Conservation (phyloP, 2,113 vertebrate genomes). For the Pseudolaguvia tuberculata region DNA sequence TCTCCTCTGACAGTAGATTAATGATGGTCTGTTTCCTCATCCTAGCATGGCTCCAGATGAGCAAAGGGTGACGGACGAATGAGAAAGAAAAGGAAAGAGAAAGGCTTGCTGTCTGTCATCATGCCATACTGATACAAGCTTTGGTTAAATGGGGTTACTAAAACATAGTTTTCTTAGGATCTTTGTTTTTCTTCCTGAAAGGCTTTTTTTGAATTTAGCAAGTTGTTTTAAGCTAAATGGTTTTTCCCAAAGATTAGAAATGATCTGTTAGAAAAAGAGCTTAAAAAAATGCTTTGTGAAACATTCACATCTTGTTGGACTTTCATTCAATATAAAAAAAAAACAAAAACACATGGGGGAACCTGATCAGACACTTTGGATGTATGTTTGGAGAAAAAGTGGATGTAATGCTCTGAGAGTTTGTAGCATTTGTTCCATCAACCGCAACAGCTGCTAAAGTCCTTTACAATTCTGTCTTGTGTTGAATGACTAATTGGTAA, state of each 20-base stretch:
- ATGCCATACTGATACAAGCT: slow-evolving; percentile 29
- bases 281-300: neutral
- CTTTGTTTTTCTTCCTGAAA: neutral
- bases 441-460: slow-evolving; percentile 54
- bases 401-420: slow-evolving; percentile 38
- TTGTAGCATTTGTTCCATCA: slow-evolving; percentile 32
- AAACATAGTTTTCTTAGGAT: slow-evolving; percentile 22
- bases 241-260: neutral
- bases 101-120: slow-evolving; percentile 49
- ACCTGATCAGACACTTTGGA: slow-evolving; percentile 21
- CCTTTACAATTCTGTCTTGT: slow-evolving; percentile 42
- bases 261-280: neutral
- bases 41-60: slow-evolving; percentile 24
- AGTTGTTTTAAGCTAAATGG: neutral
- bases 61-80: slow-evolving; percentile 23
- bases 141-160: slow-evolving; percentile 40
- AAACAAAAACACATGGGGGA: neutral
- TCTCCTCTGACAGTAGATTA: slow-evolving; percentile 54
- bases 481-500: slow-evolving; percentile 58
- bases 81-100: slow-evolving; percentile 33
- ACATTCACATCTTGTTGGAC: neutral
- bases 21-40: slow-evolving; percentile 42
- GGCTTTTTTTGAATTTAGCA: slow-evolving; percentile 3
- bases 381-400: slow-evolving; percentile 43
- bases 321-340: neutral